Evolutionary conservation across 2,113 vertebrate genomes (phyloP), one percentile per base, ranked within the genome.

Genomic region (Corythaixoides concolor): DNA sequence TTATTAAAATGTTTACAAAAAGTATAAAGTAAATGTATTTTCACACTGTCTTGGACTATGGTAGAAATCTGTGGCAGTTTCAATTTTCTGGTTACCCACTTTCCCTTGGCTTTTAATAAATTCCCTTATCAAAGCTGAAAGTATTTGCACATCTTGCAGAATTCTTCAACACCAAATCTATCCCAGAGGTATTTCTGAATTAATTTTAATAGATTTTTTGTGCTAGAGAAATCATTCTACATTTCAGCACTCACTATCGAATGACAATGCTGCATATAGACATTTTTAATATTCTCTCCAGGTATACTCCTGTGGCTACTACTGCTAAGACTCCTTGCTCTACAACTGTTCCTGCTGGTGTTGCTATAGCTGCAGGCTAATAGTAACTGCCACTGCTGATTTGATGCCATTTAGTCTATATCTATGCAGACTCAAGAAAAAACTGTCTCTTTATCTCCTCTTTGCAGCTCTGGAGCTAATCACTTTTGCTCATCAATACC

Each of bases 341-440:
- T 97, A 96, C 91, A 97, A 92, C 80, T 78, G 76, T 58, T 97
- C 88, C 95, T 97, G 88, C 93, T 96, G 91, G 89, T 96, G 89
- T 95, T 96, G 88, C 92, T 97, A 88, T 97, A 94, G 95, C 96
- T 97, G 85, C 91, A 96, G 95, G 96, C 95, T 92, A 97, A 95
- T 59, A 93, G 90, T 83, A 93, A 70, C 87, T 97, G 97, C 73
- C 92, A 91, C 6, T 6, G 58, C 79, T 95, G 77, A 83, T 96
- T 92, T 96, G 69, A 79, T 89, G 67, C 35, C 43, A 69, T 95
- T 96, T 94, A 85, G 58, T 85, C 88, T 85, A 5, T 45, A 77
- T 69, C 73, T 68, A 39, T 47, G 37, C 78, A 91, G 30, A 85
- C 52, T 82, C 63, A 79, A 89, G 49, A 53, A 63, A 83, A 84